Percentiles rank a stretch among this genome's conserved stretches.
These are phyloP conservation scores for Drosophila trichaetosa DNA, from an alignment of 2,888 invertebrate species.

Conservation along the genomic window DNA sequence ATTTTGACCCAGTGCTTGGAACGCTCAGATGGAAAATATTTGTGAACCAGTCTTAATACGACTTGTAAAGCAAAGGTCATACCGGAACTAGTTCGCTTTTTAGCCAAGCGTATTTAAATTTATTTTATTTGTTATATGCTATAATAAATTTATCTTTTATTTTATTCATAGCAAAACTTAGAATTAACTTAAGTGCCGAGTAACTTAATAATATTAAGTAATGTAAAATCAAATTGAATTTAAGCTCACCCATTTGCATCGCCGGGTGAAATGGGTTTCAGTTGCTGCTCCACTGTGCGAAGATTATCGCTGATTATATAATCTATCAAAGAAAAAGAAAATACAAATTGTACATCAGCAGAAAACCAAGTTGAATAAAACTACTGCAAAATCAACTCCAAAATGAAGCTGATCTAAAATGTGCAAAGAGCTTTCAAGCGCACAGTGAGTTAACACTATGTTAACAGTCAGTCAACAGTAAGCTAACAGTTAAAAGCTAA, in stretches of 20 bases:
- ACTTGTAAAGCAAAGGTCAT: neutral
- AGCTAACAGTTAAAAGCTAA: neutral
- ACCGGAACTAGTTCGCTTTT: neutral
- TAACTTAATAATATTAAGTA: slow-evolving; percentile 9
- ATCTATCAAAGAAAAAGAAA: slow-evolving; percentile 83
- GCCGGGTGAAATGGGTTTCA: slow-evolving; percentile 84
- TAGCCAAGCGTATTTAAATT: neutral
- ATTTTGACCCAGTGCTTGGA: neutral
- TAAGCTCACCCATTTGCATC: slow-evolving; percentile 86
- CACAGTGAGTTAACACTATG: neutral
- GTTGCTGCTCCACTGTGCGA: slow-evolving; percentile 85
- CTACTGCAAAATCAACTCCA: neutral
- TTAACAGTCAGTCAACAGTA: neutral
- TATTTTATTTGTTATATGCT: neutral
- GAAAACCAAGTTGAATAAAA: neutral
- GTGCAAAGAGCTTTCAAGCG: slow-evolving; percentile 2
- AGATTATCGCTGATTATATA: slow-evolving; percentile 86
- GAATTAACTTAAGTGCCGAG: slow-evolving; percentile 34
- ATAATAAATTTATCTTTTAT: neutral
- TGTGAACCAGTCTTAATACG: neutral
- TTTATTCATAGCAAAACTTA: neutral
- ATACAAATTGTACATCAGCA: neutral
- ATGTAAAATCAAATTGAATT: neutral
- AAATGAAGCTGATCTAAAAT: slow-evolving; percentile 2
- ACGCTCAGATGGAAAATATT: neutral